Evolutionary conservation across 92 coral and sea anemone species (phyloP), one percentile per base, ranked within the genome.

Genomic region (Diadumene lineata): DNA sequence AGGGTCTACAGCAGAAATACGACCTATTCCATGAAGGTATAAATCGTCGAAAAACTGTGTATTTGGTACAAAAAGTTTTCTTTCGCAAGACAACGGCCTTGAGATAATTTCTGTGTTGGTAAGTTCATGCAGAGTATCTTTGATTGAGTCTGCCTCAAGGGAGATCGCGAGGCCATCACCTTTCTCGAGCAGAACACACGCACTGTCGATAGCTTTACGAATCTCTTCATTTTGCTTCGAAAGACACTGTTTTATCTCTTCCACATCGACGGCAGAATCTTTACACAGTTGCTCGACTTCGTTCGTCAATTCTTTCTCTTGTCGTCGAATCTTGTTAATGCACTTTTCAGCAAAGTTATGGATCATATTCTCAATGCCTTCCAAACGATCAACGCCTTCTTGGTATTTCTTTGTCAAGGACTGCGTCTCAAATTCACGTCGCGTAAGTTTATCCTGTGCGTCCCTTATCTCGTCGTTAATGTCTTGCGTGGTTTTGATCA

Each of bases 331-430:
- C 8, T 32, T 60, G 44, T 75, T 66, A 2, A 75, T 62, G 15
- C 50, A 61, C 29, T 63, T 75, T n/a, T 75, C 71, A 25, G 63
- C 80, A n/a, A 60, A 75, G 19, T n/a, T 75, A 21, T 75, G 80
- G 8, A 75, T 9, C 80, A 75, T 75, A 34, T 26, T 38, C 31
- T 75, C 70, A 13, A 63, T 64, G 66, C 19, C 43, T 23, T 75
- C 44, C 21, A 75, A 44, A 4, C 80, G 80, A 15, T 32, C 29
- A 24, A 25, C 60, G 2, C 29, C 60, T 19, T 10, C 48, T 8
- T 29, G 43, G 48, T 23, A 21, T 61, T 43, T 29, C 33, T 75
- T 50, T 10, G 29, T 26, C 10, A 75, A 7, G 13, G 70, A 43
- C 29, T 63, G 70, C 7, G 63, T 62, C 43, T 75, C 70, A 16